These are phyloP conservation scores for Syrmaticus mikado DNA, from an alignment of 2,113 vertebrate species.

Conservation along the genomic window DNA sequence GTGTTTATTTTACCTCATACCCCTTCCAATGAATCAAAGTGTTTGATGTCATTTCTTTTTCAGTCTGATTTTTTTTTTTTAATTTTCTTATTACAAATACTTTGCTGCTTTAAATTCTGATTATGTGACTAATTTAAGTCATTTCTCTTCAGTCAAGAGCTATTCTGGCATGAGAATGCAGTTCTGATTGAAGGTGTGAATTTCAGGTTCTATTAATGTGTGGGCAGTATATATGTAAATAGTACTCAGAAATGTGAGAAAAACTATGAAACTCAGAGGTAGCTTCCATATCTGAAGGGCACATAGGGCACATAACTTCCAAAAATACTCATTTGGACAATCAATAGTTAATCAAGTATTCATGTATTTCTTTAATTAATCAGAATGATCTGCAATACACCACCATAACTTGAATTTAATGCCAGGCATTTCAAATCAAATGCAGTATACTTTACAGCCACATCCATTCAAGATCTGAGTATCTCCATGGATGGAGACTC, in stretches of 20 bases:
- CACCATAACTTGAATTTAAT: not conserved
- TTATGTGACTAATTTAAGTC: conserved; percentile 17
- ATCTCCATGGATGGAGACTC: not conserved
- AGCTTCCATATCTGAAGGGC: not conserved
- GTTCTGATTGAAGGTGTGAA: conserved; percentile 18
- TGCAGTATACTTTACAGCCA: too few relatives aligned
- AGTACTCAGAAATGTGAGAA: not conserved
- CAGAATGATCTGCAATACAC: not conserved
- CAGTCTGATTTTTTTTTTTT: not conserved
- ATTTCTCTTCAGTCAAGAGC: conserved; percentile 40
- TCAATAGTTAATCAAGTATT: not conserved
- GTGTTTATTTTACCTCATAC: conserved; percentile 35
- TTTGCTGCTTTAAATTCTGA: conserved; percentile 23
- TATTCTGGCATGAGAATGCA: not conserved
- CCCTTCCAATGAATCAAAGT: conserved; percentile 44
- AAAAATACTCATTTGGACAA: not conserved
- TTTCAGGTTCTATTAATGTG: not conserved
- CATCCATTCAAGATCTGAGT: not conserved
- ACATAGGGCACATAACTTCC: not conserved
- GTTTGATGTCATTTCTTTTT: conserved; percentile 4
- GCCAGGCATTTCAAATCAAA: not conserved
- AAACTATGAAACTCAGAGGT: not conserved
- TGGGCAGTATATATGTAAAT: not conserved
- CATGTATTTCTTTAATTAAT: not conserved
- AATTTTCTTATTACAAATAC: conserved; percentile 19